Conservation (phyloP, 2,888 invertebrate species). For the Hybos culiciformis region DNA sequence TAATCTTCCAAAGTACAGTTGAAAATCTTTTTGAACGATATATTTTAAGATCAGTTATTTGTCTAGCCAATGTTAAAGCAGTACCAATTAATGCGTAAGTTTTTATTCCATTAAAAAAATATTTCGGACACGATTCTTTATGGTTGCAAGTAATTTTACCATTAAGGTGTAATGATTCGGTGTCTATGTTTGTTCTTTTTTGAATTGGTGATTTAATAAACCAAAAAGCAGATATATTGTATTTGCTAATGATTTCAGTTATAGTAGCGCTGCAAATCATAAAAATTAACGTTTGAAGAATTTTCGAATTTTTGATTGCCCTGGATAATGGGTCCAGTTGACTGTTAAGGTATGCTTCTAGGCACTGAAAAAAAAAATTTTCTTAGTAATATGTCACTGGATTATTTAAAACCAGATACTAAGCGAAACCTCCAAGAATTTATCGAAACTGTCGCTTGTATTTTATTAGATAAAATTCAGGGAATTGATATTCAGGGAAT, state of each 20-base stretch:
- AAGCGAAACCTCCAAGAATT: background rate
- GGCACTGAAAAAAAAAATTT: constrained; percentile 16
- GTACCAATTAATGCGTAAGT: constrained; percentile 22
- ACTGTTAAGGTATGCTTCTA: constrained; percentile 20
- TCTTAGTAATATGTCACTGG: too few species aligned
- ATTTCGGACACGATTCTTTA: constrained; percentile 6
- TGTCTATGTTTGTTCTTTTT: background rate
- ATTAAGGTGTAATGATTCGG: background rate
- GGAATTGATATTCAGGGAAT: too few species aligned
- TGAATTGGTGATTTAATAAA: constrained; percentile 16
- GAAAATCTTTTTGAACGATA: too few species aligned
- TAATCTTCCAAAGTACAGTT: too few species aligned
- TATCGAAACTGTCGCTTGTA: background rate
- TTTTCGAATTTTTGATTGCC: constrained; percentile 15
- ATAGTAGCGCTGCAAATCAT: constrained; percentile 24
- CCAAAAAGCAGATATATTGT: constrained; percentile 21
- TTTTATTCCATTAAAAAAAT: constrained; percentile 18
- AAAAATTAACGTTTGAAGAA: constrained; percentile 21
- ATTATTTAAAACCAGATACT: too few species aligned
- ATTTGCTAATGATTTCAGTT: constrained; percentile 17
- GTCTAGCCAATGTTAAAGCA: too few species aligned
- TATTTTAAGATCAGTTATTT: too few species aligned
- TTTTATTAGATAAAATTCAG: too few species aligned
- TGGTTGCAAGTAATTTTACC: constrained; percentile 13
- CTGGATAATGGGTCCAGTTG: constrained; percentile 16